These are phyloP conservation scores for Mechanitis mazaeus DNA, from an alignment of 2,888 invertebrate species.

Conservation along the genomic window DNA sequence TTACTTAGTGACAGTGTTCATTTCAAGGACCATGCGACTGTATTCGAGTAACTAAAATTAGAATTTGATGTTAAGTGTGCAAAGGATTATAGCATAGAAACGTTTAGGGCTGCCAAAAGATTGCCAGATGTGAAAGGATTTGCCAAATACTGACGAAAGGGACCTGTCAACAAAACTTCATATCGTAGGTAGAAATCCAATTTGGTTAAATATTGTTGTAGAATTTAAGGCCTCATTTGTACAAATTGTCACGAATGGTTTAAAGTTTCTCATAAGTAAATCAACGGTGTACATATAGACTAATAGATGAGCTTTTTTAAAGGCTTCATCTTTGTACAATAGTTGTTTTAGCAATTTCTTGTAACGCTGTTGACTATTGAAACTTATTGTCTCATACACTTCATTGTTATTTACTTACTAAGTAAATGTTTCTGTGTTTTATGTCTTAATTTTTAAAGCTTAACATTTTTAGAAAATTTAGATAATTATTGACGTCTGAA, in stretches of 20 bases:
- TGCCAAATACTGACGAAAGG: conserved; percentile 64
- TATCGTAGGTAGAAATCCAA: conserved; percentile 58
- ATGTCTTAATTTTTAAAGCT: conserved; percentile 23
- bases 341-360: conserved; percentile 46
- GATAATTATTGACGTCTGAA: conserved; percentile 17
- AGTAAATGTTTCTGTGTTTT: conserved; percentile 36
- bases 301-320: conserved; percentile 35
- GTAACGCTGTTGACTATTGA: conserved; percentile 44
- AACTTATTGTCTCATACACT: conserved; percentile 34
- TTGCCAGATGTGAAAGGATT: conserved; percentile 44
- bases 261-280: conserved; percentile 48
- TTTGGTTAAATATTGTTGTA: conserved; percentile 29
- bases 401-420: conserved; percentile 42
- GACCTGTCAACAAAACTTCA: conserved; percentile 67
- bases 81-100: conserved; percentile 10
- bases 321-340: conserved; percentile 45
- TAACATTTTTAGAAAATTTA: conserved; percentile 40
- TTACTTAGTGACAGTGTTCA: conserved; percentile 26
- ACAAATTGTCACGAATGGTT: conserved; percentile 39
- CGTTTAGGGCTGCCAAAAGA: conserved; percentile 47
- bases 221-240: conserved; percentile 33
- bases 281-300: conserved; percentile 42
- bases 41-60: conserved; percentile 9
- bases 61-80: not conserved
- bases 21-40: conserved; percentile 14